A percentile compares a stretch with the other conserved stretches of the same genome.
These are phyloP conservation scores for Ectemnius lituratus DNA, from an alignment of 2,888 invertebrate genomes.

Conservation along the genomic window DNA sequence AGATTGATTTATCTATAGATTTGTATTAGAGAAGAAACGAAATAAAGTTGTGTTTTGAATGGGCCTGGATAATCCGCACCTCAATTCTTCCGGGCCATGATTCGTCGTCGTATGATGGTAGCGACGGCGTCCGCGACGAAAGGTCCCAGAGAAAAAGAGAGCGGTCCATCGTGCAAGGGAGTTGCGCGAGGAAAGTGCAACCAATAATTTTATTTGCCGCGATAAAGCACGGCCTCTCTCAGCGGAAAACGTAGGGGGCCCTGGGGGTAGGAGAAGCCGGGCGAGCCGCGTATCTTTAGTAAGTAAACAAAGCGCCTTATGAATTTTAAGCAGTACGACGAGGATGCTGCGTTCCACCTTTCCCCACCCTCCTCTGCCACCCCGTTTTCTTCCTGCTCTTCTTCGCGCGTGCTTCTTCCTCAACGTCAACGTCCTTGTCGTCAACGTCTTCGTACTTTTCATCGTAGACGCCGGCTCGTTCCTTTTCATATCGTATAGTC, in stretches of 20 bases:
- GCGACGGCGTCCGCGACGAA: slow-evolving; percentile 18
- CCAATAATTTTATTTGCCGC: slow-evolving; percentile 74
- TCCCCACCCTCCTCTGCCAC: not conserved
- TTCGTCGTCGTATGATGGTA: too few species aligned
- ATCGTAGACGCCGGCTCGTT: not conserved
- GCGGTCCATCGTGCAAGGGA: slow-evolving; percentile 5
- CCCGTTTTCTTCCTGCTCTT: slow-evolving; percentile 17
- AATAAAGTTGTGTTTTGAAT: too few species aligned
- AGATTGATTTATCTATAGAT: too few species aligned
- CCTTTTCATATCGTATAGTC: slow-evolving; percentile 17
- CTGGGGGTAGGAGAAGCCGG: slow-evolving; percentile 12
- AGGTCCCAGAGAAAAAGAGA: slow-evolving; percentile 39
- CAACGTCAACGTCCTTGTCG: not conserved
- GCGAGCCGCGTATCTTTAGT: slow-evolving; percentile 72
- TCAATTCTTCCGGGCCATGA: too few species aligned
- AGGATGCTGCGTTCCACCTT: slow-evolving; percentile 61
- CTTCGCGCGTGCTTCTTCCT: slow-evolving; percentile 21
- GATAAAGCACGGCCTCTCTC: slow-evolving; percentile 70
- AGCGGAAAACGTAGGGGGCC: slow-evolving; percentile 22
- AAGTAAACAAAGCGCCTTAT: slow-evolving; percentile 76
- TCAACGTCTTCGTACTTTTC: not conserved
- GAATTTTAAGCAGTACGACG: slow-evolving; percentile 75
- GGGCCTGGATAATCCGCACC: too few species aligned
- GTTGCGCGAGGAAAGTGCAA: slow-evolving; percentile 64
- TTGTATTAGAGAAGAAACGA: too few species aligned